These are phyloP conservation scores for Caranx ignobilis DNA, from an alignment of 2,113 vertebrate species.

Conservation along the genomic window DNA sequence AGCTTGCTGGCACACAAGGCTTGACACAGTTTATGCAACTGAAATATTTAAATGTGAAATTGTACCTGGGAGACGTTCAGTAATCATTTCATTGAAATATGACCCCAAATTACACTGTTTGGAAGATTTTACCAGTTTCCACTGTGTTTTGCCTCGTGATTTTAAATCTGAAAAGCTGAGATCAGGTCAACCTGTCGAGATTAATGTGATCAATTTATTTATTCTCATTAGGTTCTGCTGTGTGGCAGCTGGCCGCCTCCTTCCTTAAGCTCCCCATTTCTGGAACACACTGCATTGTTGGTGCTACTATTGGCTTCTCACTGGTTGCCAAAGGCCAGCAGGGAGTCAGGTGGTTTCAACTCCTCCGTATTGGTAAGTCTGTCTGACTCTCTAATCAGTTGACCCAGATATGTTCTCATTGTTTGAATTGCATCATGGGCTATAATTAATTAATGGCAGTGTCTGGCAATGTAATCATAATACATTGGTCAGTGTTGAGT, in stretches of 20 bases:
- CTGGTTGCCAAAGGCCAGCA: slow-evolving; percentile 90
- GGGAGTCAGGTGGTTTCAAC: slow-evolving; percentile 91
- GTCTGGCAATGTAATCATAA: slow-evolving; percentile 1
- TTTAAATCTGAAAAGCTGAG: not conserved
- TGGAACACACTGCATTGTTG: slow-evolving; percentile 98
- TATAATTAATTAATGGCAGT: not conserved
- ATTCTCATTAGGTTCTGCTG: slow-evolving; percentile 90
- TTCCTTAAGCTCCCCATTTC: slow-evolving; percentile 98
- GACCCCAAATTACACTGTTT: not conserved
- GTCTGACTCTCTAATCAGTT: slow-evolving; percentile 52
- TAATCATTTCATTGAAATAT: not conserved
- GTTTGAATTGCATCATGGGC: slow-evolving; percentile 3
- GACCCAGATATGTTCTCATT: not conserved
- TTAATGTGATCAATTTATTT: slow-evolving; percentile 6
- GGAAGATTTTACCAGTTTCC: not conserved
- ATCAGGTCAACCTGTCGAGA: not conserved
- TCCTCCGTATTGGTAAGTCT: slow-evolving; percentile 93
- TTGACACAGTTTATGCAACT: not conserved
- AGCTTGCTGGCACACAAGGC: not conserved
- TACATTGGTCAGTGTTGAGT: not conserved
- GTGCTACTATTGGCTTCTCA: slow-evolving; percentile 96
- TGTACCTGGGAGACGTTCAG: not conserved
- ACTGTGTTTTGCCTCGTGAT: too few relatives aligned
- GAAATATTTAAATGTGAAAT: not conserved
- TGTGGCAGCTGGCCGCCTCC: slow-evolving; percentile 95